Percentiles rank a stretch among this genome's conserved stretches.
Evolutionary conservation across 2,888 invertebrate genomes (phyloP).

Genomic region (Epinotia brunnichana): DNA sequence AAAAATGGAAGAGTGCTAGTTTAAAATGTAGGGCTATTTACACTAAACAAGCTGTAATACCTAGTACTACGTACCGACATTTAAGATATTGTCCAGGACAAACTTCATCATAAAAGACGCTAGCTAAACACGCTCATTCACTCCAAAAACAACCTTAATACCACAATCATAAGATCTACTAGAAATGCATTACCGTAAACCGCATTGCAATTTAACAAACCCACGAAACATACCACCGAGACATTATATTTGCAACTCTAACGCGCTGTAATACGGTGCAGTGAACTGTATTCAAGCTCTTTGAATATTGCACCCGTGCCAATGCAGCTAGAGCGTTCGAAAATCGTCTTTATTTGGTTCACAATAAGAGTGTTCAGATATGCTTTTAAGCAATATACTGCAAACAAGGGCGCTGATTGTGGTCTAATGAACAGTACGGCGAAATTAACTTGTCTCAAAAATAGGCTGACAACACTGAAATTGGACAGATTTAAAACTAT

Average conservation of each 20-base stretch:
- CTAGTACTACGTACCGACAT: background rate
- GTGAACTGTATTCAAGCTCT: background rate
- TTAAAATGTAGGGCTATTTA: too few species aligned
- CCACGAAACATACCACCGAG: background rate
- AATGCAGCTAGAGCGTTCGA: background rate
- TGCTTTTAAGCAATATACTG: background rate
- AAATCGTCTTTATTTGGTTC: background rate
- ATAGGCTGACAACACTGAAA: background rate
- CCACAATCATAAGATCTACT: background rate
- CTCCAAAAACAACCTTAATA: background rate
- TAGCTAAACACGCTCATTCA: background rate
- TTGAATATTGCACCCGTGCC: constrained; percentile 1
- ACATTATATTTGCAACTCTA: background rate
- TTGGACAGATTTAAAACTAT: background rate
- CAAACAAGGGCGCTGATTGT: constrained; percentile 6
- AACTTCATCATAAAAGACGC: constrained; percentile 14
- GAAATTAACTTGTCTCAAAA: background rate
- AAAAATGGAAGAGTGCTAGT: too few species aligned
- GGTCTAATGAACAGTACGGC: background rate
- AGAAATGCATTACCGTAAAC: background rate
- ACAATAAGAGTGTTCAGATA: background rate
- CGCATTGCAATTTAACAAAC: constrained; percentile 9
- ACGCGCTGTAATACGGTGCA: background rate
- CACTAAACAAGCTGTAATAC: too few species aligned
- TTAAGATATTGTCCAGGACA: constrained; percentile 5